A percentile compares a stretch with the other conserved stretches of the same genome.
These are phyloP conservation scores for Hesperia comma DNA, from an alignment of 2,888 invertebrate species.

Conservation along the genomic window DNA sequence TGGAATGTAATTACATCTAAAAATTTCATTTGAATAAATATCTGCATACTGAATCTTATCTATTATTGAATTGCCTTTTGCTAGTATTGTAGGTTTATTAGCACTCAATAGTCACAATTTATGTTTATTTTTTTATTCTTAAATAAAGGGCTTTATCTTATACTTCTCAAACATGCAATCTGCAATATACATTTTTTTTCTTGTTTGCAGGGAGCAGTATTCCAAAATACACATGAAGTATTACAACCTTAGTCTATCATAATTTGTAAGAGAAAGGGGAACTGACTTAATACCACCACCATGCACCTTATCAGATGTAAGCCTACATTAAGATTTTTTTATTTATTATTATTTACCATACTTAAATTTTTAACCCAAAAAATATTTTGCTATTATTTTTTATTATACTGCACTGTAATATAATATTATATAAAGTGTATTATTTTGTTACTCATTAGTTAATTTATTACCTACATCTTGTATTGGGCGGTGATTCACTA, in stretches of 20 bases:
- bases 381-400: conserved; percentile 44
- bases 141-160: too few relatives aligned
- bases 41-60: conserved; percentile 68
- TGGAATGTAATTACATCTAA: conserved; percentile 75
- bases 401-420: conserved; percentile 30
- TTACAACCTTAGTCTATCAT: conserved; percentile 71
- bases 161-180: conserved; percentile 20
- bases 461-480: neutral
- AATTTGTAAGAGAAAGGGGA: conserved; percentile 77
- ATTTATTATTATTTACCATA: conserved; percentile 49
- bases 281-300: conserved; percentile 71
- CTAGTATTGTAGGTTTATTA: conserved; percentile 38
- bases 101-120: conserved; percentile 12
- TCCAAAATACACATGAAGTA: conserved; percentile 83
- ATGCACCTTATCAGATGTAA: conserved; percentile 68
- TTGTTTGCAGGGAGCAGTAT: conserved; percentile 82
- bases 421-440: neutral
- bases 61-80: conserved; percentile 60
- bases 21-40: conserved; percentile 78
- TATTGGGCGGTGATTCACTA: too few relatives aligned
- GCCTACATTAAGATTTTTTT: conserved; percentile 66
- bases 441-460: neutral
- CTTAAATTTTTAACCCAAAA: conserved; percentile 43
- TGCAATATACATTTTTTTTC: conserved; percentile 49
- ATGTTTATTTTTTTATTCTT: too few relatives aligned